These are phyloP conservation scores for Alitta virens DNA, from an alignment of 2,888 invertebrate genomes.

Conservation along the genomic window DNA sequence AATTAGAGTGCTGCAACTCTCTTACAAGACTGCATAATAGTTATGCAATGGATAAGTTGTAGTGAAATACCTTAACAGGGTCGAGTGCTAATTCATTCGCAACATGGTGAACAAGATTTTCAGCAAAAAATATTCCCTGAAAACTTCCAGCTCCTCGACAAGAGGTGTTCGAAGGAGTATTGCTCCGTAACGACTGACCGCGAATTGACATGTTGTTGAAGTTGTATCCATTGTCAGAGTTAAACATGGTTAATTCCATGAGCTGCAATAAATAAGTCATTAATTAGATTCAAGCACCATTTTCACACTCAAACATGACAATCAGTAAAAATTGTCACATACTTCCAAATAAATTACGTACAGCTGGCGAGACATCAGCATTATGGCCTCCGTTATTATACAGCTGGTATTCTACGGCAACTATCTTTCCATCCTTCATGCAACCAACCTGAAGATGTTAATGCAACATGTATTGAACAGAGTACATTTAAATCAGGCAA, in stretches of 20 bases:
- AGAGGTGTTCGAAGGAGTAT: slow-evolving; percentile 87
- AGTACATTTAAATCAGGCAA: no score
- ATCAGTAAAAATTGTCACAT: no score
- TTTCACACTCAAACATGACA: no score
- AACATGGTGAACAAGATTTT: slow-evolving; percentile 19
- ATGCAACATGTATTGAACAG: no score
- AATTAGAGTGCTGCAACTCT: no score
- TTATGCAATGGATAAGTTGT: no score
- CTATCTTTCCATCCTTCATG: slow-evolving; percentile 72
- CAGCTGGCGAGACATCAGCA: slow-evolving; percentile 70
- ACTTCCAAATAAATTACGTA: slow-evolving; percentile 30
- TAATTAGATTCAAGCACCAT: neutral
- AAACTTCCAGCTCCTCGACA: slow-evolving; percentile 64
- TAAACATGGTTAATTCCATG: slow-evolving; percentile 78
- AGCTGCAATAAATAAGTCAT: slow-evolving; percentile 62
- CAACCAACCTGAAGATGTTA: slow-evolving; percentile 68
- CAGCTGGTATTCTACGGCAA: slow-evolving; percentile 70
- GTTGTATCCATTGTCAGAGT: slow-evolving; percentile 67
- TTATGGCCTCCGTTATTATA: slow-evolving; percentile 81
- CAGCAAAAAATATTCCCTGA: slow-evolving; percentile 39
- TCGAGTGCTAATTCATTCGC: neutral
- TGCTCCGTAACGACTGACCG: slow-evolving; percentile 73
- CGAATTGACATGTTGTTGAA: slow-evolving; percentile 73
- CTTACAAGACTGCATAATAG: no score
- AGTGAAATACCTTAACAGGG: neutral